A percentile compares a stretch with the other conserved stretches of the same genome.
Evolutionary conservation across 2,113 vertebrate species (phyloP).

Genomic region (Perca flavescens): DNA sequence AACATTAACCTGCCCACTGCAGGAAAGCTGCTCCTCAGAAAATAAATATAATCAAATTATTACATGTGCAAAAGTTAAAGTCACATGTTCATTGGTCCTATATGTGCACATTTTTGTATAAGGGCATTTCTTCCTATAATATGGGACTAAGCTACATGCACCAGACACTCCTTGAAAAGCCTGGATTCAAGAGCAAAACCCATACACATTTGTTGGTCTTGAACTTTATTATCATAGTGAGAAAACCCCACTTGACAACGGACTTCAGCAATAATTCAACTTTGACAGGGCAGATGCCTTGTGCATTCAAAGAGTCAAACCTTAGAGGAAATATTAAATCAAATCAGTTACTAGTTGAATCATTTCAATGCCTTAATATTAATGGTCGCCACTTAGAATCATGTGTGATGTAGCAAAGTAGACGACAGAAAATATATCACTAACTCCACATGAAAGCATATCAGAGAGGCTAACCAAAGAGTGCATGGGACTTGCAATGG

Average conservation of each 20-base stretch:
- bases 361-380: neutral
- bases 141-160: neutral
- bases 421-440: neutral
- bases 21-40: neutral
- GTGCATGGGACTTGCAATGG: neutral
- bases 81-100: neutral
- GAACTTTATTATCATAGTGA: neutral
- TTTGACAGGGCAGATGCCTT: neutral
- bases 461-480: neutral
- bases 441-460: neutral
- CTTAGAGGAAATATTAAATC: neutral
- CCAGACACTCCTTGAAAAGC: neutral
- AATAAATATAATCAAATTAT: neutral
- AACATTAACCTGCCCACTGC: neutral
- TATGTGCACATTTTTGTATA: neutral
- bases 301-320: neutral
- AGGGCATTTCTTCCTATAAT: neutral
- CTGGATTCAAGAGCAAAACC: neutral
- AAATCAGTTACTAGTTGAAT: neutral
- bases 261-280: neutral
- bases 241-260: neutral
- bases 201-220: neutral
- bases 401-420: neutral
- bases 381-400: neutral
- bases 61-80: neutral